These are phyloP conservation scores for Tenodera sinensis DNA, from an alignment of 2,888 invertebrate genomes.

Conservation along the genomic window DNA sequence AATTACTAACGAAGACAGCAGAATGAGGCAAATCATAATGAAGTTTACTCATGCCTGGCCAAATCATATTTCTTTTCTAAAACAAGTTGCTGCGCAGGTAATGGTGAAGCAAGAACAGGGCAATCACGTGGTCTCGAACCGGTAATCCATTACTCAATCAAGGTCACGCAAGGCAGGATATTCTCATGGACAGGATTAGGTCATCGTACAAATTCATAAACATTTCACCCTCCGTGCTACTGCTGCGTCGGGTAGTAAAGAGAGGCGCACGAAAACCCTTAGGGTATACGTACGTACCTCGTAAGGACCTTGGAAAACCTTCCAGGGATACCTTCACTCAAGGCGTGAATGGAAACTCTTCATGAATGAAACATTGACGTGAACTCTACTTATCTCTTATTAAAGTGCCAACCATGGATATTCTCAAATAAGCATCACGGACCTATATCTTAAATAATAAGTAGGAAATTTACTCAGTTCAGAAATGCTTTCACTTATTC, in stretches of 20 bases:
- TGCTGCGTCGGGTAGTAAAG: background rate
- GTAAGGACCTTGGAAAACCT: background rate
- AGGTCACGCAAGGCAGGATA: conserved; percentile 11
- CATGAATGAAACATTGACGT: background rate
- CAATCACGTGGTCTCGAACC: background rate
- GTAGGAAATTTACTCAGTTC: no score
- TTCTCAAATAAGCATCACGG: no score
- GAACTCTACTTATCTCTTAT: background rate
- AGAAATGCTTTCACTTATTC: no score
- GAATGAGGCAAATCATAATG: no score
- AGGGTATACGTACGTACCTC: background rate
- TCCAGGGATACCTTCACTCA: background rate
- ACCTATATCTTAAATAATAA: no score
- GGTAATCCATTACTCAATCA: conserved; percentile 15
- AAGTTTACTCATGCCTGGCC: background rate
- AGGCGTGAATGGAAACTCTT: background rate
- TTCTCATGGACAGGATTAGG: conserved; percentile 2
- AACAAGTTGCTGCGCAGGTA: background rate
- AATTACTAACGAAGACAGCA: no score
- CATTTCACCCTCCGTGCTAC: background rate
- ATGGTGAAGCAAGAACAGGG: background rate
- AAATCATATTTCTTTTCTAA: background rate
- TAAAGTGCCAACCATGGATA: no score
- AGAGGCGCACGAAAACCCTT: background rate
- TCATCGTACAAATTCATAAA: background rate